Evolutionary conservation across 1,140 invertebrate species (phyloP), one percentile per base, ranked within the genome.

Genomic region (Brachionus manjavacas): DNA sequence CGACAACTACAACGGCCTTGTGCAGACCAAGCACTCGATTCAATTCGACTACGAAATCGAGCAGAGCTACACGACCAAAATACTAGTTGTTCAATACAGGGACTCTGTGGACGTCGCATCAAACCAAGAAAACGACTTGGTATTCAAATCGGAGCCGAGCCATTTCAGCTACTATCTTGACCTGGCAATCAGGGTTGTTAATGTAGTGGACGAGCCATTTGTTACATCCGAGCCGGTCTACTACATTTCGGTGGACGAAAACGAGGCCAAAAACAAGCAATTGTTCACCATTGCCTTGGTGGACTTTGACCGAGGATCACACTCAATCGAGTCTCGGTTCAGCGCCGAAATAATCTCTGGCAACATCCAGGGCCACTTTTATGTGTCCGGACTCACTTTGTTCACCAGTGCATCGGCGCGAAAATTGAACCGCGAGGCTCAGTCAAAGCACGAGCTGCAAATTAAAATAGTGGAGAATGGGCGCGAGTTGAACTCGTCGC

Each of bases 21-120:
- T 68, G 11, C 79, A 64, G 52, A 81, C 35, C 4, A 81, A 64
- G 12, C 39, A 60, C 35, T 43, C 52, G 79, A 81, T 81, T 28
- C 79, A 81, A 68, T 81, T 81, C 16, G 79, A 81, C n/a, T 81
- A 64, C 66, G 79, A 81, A 35, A 68, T 81, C 3, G 35, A 81
- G 11, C 35, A 43, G 16, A 31, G 31, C 39, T 81, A 81, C 31
- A 64, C 64, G n/a, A 64, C 52, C 0, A 60, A 68, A 81, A 46
- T 68, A 8, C 25, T 64, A 14, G 25, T 81, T 11, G 52, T 81
- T 14, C 79, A 81, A 46, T 81, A 64, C 4, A 23, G 25, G 14
- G 20, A 55, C 46, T 28, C 23, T 9, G 4, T 52, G 12, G 28
- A 35, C 6, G 12, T 68, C 2, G 41, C 39, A 3, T 80, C 76